Evolutionary conservation across 2,113 vertebrate species (phyloP).

Genomic region (human): GRCh38 chr17:82429001-82429500

Average conservation of each 20-base stretch:
- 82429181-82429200: background rate
- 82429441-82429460: background rate
- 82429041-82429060: background rate
- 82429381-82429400: background rate
- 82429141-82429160: background rate
- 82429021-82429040: background rate
- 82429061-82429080: background rate
- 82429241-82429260: background rate
- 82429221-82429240: background rate
- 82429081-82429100: background rate
- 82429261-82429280: no score
- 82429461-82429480: rapidly evolving
- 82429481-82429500: background rate
- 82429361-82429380: rapidly evolving
- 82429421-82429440: background rate
- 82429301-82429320: background rate
- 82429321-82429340: no score
- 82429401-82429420: rapidly evolving
- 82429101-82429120: background rate
- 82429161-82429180: background rate
- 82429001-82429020: background rate
- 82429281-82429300: background rate
- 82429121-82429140: background rate
- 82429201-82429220: rapidly evolving
- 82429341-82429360: background rate